Evolutionary conservation across 1,140 invertebrate genomes (phyloP), one percentile per base, ranked within the genome.

Genomic region (Oncopodura yosiiana): DNA sequence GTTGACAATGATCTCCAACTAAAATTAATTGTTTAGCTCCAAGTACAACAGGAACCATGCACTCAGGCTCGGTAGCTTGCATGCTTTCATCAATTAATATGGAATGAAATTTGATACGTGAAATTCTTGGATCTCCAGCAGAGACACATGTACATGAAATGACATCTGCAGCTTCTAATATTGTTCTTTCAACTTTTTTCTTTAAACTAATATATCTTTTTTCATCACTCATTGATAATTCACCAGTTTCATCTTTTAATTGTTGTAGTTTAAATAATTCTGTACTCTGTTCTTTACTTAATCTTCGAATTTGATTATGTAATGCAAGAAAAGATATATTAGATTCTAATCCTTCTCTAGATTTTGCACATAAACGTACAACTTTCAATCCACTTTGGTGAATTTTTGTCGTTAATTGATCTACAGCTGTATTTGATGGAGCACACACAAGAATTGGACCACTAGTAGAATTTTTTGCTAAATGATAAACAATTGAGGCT

Each of bases 81-180:
- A 75, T 79, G 61, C 92, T 94, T 71, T 99, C 96, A 69, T 99
- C 96, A 58, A 99, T 98, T 0, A 99, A 77, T 53, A 99, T 97
- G 5, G 92, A 94, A 62, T 93, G 84, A 71, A 99, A 99, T 64
- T 96, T 90, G 58, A 98, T 81, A 27, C 91, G 78, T 3, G 84
- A 80, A 2, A 99, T 69, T 21, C 95, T 73, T 0, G 90, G 88
- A 74, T 99, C 96, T 2, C 96, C 95, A 12, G 96, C 94, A 32
- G 94, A 94, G 0, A 99, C 94, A 72, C 95, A 99, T 0, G 96
- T 99, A 66, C 94, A 98, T 66, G 95, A 99, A 45, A 99, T 94
- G 0, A 99, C 96, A 72, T 99, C 95, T 16, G 96, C 96, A 14
- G 89, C 87, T 66, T 93, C 87, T 2, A 99, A 70, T 1, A 99